phyloP scores from a whole-genome alignment of 2,888 invertebrate genomes.

The Hipparchia sbordonii region DNA sequence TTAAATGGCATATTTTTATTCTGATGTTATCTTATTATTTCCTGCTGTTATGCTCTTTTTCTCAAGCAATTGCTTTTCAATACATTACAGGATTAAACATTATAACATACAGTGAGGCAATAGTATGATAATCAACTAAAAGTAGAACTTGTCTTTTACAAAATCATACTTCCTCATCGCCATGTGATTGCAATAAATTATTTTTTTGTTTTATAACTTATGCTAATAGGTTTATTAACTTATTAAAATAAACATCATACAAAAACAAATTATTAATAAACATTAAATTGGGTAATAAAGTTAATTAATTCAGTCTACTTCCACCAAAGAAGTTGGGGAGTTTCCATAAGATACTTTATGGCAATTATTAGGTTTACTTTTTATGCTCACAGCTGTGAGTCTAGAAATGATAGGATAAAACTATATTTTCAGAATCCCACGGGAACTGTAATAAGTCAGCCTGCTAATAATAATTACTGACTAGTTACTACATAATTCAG shows the following conservation, averaged over 20 bases:
- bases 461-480: no score
- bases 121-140: background rate
- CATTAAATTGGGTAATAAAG: no score
- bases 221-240: no score
- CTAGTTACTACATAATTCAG: no score
- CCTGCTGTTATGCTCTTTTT: background rate
- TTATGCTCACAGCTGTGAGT: no score
- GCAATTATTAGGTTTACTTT: background rate
- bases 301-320: constrained; percentile 2
- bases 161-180: constrained; percentile 3
- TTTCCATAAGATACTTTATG: constrained; percentile 1
- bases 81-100: background rate
- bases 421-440: no score
- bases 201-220: background rate
- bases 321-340: background rate
- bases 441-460: no score
- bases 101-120: background rate
- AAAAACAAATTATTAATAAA: no score
- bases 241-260: no score
- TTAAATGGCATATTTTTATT: background rate
- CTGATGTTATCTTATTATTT: background rate
- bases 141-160: constrained; percentile 1
- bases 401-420: no score
- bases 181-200: constrained; percentile 8
- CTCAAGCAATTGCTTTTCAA: background rate